These are phyloP conservation scores for Turritopsis dohrnii DNA, from an alignment of 30 jellyfish, hydroid and myxozoan species.

Conservation along the genomic window DNA sequence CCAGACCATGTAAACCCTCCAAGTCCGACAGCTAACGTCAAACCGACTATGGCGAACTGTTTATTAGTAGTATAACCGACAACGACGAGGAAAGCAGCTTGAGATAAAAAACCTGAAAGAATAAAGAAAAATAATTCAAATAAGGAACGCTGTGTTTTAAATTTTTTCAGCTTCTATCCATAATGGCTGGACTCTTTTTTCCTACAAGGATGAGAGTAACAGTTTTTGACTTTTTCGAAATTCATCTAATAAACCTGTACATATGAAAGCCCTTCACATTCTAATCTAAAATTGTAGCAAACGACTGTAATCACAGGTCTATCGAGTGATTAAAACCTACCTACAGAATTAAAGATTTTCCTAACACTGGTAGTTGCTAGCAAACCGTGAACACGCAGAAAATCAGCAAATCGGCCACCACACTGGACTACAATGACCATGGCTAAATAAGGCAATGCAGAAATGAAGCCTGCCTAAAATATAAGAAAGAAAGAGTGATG, in stretches of 20 bases:
- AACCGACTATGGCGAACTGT: slow-evolving; percentile 60
- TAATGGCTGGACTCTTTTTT: too few species aligned
- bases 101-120: slow-evolving; percentile 60
- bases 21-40: slow-evolving; percentile 82
- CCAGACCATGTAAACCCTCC: slow-evolving; percentile 97
- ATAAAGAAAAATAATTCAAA: too few species aligned
- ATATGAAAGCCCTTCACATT: background rate
- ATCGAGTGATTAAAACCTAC: slow-evolving; percentile 45
- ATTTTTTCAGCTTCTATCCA: too few species aligned
- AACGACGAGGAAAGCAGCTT: slow-evolving; percentile 59
- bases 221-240: background rate
- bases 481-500: too few species aligned
- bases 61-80: slow-evolving; percentile 70
- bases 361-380: slow-evolving; percentile 75
- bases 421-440: slow-evolving; percentile 68
- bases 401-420: slow-evolving; percentile 85
- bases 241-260: background rate
- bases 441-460: slow-evolving; percentile 73
- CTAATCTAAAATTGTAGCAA: background rate
- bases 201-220: too few species aligned
- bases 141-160: too few species aligned
- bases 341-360: slow-evolving; percentile 53
- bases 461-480: slow-evolving; percentile 77
- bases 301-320: too few species aligned
- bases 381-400: slow-evolving; percentile 23